These are phyloP conservation scores for Choloepus hoffmanni DNA, from an alignment of 2,113 vertebrate genomes.

Conservation along the genomic window DNA sequence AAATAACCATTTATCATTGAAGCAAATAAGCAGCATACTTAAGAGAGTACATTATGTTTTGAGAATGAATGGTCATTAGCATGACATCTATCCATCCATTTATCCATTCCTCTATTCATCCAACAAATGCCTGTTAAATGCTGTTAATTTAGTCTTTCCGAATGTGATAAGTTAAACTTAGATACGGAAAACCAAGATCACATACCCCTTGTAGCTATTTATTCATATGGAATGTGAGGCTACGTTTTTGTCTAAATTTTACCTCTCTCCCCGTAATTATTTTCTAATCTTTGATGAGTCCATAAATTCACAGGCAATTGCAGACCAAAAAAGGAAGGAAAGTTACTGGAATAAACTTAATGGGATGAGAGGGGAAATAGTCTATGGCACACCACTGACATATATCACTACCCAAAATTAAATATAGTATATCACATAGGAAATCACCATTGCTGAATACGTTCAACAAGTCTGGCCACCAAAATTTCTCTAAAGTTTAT, in stretches of 20 bases:
- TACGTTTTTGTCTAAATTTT: neutral
- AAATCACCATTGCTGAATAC: neutral
- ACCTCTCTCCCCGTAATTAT: neutral
- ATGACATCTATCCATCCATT: neutral
- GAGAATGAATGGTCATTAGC: neutral
- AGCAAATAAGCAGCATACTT: neutral
- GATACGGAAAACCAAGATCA: neutral
- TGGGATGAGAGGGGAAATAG: neutral
- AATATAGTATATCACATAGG: neutral
- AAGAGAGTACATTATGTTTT: neutral
- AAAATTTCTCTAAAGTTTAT: neutral
- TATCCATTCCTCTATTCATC: neutral
- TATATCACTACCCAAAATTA: neutral
- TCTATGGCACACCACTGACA: neutral
- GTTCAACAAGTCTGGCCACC: neutral
- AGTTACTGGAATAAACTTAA: neutral
- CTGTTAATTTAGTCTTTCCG: neutral
- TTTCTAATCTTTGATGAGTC: neutral
- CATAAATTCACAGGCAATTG: neutral
- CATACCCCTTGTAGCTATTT: neutral
- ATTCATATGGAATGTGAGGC: neutral
- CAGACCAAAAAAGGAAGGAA: neutral
- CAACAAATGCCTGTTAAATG: neutral
- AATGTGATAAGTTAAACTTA: conserved; percentile 11
- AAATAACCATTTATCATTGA: neutral